Evolutionary conservation across 2,888 invertebrate genomes (phyloP), one percentile per base, ranked within the genome.

Genomic region (Coleophora flavipennella): DNA sequence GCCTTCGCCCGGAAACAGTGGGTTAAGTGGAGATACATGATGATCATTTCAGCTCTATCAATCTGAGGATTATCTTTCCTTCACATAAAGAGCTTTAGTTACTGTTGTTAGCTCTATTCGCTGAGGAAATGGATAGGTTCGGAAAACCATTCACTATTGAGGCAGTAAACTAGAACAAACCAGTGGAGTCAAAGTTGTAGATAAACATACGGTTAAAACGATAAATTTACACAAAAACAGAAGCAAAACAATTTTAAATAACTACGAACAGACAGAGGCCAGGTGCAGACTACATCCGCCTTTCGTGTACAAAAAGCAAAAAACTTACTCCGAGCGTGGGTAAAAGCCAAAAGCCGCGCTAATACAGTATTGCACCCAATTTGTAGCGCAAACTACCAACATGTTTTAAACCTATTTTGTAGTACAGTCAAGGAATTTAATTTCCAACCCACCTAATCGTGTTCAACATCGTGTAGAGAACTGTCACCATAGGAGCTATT

Each of bases 221-320:
- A 20, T 20, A 20, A 20, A 4, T 20, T 20, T 20, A 20, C 20
- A 20, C 20, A 20, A 20, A 20, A 20, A 20, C 20, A 20, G 20
- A 20, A 20, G 20, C 20, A 20, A 20, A 20, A 20, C 20, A 20
- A 20, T 6, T 42, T 49, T 40, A 41, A 66, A 66, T 65, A 62
- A 52, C 40, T 41, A 52, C 27, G 14, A 14, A 52, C 58, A 55
- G 20, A 20, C 47, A 50, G 46, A 55, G 54, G 65, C 83, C 83
- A 81, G 81, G 83, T 83, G 83, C 76, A 61, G 57, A 60, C 58
- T 54, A 67, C 71, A 78, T 79, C 80, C 79, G 76, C 55, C 49
- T 58, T 53, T 55, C 11, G 31, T 29, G 48, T 53, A 57, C 46
- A 48, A 39, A 48, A 55, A 58, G 53, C 61, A 73, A 71, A 75